These are phyloP conservation scores for Meghimatium bilineatum DNA, from an alignment of 2,888 invertebrate species.

Conservation along the genomic window DNA sequence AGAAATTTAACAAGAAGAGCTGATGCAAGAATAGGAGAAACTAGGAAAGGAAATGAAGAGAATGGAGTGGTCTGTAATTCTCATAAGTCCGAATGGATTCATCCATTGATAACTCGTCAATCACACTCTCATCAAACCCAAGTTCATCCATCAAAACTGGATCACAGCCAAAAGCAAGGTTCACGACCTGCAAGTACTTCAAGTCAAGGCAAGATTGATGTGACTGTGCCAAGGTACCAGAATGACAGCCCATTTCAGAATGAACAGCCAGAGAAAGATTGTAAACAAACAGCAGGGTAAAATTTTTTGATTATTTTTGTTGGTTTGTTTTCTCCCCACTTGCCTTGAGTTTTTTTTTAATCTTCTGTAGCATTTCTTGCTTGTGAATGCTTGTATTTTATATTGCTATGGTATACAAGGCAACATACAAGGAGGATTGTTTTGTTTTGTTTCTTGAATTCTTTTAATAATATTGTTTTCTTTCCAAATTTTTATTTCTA, in stretches of 20 bases:
- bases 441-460: no score
- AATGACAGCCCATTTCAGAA: slow-evolving; percentile 43
- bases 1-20: slow-evolving; percentile 32
- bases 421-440: no score
- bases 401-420: no score
- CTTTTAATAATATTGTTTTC: no score
- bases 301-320: background rate
- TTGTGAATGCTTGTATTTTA: no score
- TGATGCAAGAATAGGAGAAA: slow-evolving; percentile 16
- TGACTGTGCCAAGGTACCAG: slow-evolving; percentile 30
- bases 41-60: background rate
- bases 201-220: background rate
- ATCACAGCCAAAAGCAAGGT: slow-evolving; percentile 1
- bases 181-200: background rate
- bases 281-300: slow-evolving; percentile 31
- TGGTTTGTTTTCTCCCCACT: background rate
- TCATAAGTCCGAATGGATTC: background rate
- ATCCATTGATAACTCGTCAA: slow-evolving; percentile 17
- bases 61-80: background rate
- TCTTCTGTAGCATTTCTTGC: no score
- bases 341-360: background rate
- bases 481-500: no score
- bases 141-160: background rate
- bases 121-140: background rate
- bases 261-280: slow-evolving; percentile 16